Percentiles rank a stretch among this genome's conserved stretches.
Conservation (phyloP, 1,140 invertebrate genomes). For the Ooceraea biroi region DNA sequence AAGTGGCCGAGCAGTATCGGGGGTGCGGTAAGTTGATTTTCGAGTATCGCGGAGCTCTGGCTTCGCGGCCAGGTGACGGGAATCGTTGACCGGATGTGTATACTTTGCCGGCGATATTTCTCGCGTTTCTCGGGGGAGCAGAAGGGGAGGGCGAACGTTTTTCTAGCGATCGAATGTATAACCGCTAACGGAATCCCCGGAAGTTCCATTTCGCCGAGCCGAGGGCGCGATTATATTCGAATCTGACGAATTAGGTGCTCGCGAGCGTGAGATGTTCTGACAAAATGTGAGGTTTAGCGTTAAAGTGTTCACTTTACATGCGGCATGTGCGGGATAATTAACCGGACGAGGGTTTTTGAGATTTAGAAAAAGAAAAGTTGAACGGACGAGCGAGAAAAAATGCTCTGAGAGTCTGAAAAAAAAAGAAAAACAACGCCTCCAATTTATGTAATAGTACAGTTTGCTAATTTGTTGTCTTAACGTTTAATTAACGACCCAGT, state of each 20-base stretch:
- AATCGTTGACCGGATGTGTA: conserved; percentile 42
- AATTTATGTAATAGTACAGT: background rate
- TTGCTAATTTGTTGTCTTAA: background rate
- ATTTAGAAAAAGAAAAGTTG: background rate
- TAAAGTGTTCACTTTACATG: no score
- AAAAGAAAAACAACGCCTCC: background rate
- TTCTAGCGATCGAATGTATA: conserved; percentile 30
- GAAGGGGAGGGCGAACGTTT: conserved; percentile 11
- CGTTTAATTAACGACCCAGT: background rate
- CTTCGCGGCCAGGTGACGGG: conserved; percentile 7
- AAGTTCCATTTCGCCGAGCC: conserved; percentile 34
- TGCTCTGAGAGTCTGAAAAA: background rate
- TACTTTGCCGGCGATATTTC: conserved; percentile 44
- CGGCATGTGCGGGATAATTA: background rate
- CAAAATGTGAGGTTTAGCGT: background rate
- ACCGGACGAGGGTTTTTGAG: background rate
- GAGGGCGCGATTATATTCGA: background rate
- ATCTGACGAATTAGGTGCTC: no score
- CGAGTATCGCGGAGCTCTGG: conserved; percentile 37
- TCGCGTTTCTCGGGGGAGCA: background rate
- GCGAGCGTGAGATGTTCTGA: no score
- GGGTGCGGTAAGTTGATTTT: conserved; percentile 64
- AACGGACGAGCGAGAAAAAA: background rate
- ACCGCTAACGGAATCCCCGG: background rate
- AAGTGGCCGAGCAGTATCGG: conserved; percentile 33